Conservation (phyloP, 2,797 vertebrate genomes). For the Mallotus villosus region DNA sequence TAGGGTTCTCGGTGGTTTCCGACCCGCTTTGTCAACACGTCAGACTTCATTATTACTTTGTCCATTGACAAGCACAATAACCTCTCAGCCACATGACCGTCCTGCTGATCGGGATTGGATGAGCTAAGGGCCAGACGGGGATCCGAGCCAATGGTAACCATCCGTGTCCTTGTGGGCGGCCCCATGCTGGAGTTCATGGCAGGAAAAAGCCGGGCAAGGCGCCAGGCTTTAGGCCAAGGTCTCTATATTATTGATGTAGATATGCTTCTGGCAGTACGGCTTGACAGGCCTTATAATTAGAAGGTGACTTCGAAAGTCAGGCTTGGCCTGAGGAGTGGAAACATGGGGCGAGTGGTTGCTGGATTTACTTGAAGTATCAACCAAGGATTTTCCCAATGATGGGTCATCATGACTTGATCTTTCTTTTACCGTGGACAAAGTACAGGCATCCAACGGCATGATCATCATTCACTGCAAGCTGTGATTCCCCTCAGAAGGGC, state of each 20-base stretch:
- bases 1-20: constrained; percentile 16
- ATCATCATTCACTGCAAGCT: too few relatives aligned
- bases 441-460: too few relatives aligned
- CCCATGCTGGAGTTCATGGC: background rate
- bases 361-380: too few relatives aligned
- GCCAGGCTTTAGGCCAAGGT: background rate
- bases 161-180: background rate
- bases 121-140: background rate
- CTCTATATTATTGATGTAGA: constrained; percentile 16
- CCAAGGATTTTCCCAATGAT: too few relatives aligned
- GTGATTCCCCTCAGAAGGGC: too few relatives aligned
- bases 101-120: background rate
- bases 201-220: background rate
- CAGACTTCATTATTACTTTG: background rate
- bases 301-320: constrained; percentile 8
- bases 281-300: constrained; percentile 24
- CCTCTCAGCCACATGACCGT: too few relatives aligned
- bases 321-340: background rate
- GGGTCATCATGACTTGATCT: too few relatives aligned
- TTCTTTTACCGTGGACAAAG: too few relatives aligned
- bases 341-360: background rate
- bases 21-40: constrained; percentile 12
- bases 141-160: constrained; percentile 11
- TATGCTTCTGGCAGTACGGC: background rate
- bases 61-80: constrained; percentile 2